phyloP scores from a whole-genome alignment of 2,113 vertebrate genomes.

The Athene cunicularia region DNA sequence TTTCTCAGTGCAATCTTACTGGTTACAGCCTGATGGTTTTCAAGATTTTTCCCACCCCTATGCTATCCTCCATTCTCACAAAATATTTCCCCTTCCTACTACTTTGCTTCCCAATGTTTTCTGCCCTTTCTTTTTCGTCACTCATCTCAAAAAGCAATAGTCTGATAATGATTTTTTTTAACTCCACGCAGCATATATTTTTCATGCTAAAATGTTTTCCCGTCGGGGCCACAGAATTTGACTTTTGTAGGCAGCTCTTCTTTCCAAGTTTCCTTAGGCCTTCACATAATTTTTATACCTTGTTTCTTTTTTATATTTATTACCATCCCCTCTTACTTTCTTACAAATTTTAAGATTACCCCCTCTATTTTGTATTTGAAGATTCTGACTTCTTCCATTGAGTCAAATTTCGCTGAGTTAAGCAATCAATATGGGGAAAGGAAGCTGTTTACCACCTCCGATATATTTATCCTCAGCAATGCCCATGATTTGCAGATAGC shows the following conservation, averaged over 20 bases:
- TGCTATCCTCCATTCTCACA: background rate
- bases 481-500: background rate
- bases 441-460: background rate
- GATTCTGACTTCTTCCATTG: background rate
- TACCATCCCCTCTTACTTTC: background rate
- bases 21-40: background rate
- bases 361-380: background rate
- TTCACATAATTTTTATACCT: background rate
- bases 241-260: background rate
- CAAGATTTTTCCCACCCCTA: background rate
- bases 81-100: background rate
- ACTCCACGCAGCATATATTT: background rate
- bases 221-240: rapidly evolving
- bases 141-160: background rate
- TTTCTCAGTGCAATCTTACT: background rate
- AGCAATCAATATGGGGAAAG: background rate
- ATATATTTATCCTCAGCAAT: background rate
- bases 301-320: background rate
- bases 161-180: background rate
- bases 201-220: background rate
- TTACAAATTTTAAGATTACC: background rate
- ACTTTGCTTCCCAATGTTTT: background rate
- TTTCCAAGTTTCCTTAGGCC: background rate
- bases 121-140: background rate
- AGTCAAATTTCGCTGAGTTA: background rate